A percentile compares a stretch with the other conserved stretches of the same genome.
Conservation (phyloP, 2,113 vertebrate species). For the Sceloporus undulatus region DNA sequence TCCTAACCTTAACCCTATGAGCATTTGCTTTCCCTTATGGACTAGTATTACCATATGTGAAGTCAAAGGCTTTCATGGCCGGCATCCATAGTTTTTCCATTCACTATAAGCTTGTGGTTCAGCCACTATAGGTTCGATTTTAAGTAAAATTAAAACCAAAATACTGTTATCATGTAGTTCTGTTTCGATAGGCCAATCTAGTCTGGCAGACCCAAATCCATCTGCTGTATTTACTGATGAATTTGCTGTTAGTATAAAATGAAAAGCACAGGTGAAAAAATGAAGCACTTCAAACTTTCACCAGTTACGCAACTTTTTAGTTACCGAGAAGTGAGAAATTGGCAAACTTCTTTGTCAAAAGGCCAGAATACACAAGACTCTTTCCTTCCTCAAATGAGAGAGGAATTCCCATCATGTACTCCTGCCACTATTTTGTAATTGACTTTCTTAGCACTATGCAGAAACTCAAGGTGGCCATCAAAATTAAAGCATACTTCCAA, state of each 20-base stretch:
- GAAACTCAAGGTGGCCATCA: not conserved
- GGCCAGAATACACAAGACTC: fast-evolving
- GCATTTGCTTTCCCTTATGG: no score
- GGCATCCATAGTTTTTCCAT: no score
- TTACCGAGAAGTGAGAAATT: not conserved
- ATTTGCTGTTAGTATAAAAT: not conserved
- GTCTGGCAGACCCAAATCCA: not conserved
- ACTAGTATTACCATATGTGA: no score
- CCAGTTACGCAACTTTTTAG: not conserved
- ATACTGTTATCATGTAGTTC: not conserved
- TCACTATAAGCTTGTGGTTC: not conserved
- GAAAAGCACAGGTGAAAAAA: no score
- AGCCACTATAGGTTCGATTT: not conserved
- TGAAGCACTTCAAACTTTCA: no score
- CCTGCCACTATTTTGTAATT: not conserved
- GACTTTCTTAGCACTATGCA: not conserved
- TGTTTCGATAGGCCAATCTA: not conserved
- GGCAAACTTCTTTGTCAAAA: not conserved
- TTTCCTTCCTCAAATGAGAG: not conserved
- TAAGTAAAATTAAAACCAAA: not conserved
- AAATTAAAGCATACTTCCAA: fast-evolving
- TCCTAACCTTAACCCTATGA: no score
- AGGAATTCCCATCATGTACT: no score
- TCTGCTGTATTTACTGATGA: not conserved
- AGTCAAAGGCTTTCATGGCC: no score